Evolutionary conservation across 2,113 vertebrate genomes (phyloP), one percentile per base, ranked within the genome.

Genomic region (Corythornis madagascariensis): DNA sequence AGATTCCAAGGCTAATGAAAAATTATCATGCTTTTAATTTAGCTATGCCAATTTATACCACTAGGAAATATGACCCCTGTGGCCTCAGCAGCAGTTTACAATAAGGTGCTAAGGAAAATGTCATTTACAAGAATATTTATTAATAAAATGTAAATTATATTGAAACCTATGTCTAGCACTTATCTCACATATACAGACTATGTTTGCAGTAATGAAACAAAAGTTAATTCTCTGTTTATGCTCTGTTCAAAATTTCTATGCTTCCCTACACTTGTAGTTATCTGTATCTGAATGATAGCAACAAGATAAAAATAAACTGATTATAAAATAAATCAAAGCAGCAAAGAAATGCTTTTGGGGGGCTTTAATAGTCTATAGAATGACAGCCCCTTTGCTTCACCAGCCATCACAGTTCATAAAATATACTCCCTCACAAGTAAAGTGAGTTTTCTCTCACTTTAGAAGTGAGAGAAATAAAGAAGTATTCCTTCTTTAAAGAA

Each of bases 111-210:
- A 92, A 73, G 64, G 28, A 87, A 83, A 80, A 92, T 19, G 33
- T 73, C 4, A 83, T 63, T 85, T 89, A n/a, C 38, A 52, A 79
- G 24, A 66, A n/a, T 75, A 86, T 85, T 87, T 89, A 87, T 85
- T 88, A 76, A 89, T 43, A 83, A 95, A 88, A 91, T 53, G 47
- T 67, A 86, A 80, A 83, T 64, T 86, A 60, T 77, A 86, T 83
- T 0, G 1, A 94, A 85, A 75, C 9, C 10, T 1, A 67, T 43
- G 75, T 79, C 88, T 71, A 91, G 55, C 56, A 95, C 52, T 88
- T 88, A 72, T 31, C 88, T 91, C 78, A 22, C 55, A 63, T 72
- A 71, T 28, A 52, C 60, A 67, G 20, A n/a, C 47, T 60, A 11
- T 1, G 4, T 35, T 77, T 53, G 48, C 69, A 83, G 43, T 29